These are phyloP conservation scores for Oxytorus armatus DNA, from an alignment of 2,888 invertebrate genomes.

Conservation along the genomic window DNA sequence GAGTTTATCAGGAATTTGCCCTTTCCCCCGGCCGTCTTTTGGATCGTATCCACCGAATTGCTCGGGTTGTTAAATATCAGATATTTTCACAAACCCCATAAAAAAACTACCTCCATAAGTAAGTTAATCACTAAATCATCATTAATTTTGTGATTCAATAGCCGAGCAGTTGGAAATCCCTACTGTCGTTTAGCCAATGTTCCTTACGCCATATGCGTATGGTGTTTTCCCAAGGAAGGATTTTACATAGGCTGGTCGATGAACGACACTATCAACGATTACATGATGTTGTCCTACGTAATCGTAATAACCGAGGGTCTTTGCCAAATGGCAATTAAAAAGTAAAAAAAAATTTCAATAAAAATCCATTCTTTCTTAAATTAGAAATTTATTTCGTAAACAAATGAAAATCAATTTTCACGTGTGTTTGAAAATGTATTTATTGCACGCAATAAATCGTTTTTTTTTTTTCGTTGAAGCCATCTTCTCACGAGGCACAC, in stretches of 20 bases:
- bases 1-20: conserved; percentile 15
- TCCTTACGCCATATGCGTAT: conserved; percentile 71
- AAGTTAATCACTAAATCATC: background rate
- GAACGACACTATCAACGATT: conserved; percentile 73
- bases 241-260: conserved; percentile 74
- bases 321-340: conserved; percentile 51
- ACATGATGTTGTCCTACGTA: conserved; percentile 74
- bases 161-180: conserved; percentile 69
- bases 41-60: conserved; percentile 70
- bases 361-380: background rate
- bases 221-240: conserved; percentile 70
- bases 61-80: conserved; percentile 70
- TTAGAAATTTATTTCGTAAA: background rate
- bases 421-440: background rate
- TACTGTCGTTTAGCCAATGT: conserved; percentile 72
- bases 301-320: conserved; percentile 75
- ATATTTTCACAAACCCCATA: background rate
- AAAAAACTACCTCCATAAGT: background rate
- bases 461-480: too few relatives aligned
- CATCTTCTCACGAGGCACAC: too few relatives aligned
- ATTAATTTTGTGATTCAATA: conserved; percentile 55
- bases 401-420: background rate
- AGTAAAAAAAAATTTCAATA: background rate
- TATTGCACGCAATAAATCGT: too few relatives aligned
- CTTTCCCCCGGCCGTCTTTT: conserved; percentile 59